Evolutionary conservation across 2,888 invertebrate genomes (phyloP).

Genomic region (Dynastes tityus): DNA sequence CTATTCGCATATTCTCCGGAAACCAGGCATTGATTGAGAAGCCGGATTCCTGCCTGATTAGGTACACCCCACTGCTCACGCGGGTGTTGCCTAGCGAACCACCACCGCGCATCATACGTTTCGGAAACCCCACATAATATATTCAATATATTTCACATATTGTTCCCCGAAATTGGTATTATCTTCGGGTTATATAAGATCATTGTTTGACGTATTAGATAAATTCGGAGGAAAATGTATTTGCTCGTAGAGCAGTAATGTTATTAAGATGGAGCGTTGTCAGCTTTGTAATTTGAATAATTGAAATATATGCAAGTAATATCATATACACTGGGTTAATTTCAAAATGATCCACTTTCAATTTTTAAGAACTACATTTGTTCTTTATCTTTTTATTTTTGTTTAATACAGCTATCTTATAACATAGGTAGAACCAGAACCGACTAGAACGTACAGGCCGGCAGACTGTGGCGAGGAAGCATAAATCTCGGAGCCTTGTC

Average conservation of each 20-base stretch:
- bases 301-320: too few species aligned
- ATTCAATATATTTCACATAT: conserved; percentile 47
- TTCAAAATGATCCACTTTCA: too few species aligned
- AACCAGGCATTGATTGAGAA: conserved; percentile 49
- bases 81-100: conserved; percentile 49
- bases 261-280: neutral
- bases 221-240: conserved; percentile 13
- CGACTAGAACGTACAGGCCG: too few species aligned
- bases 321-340: too few species aligned
- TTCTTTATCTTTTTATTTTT: too few species aligned
- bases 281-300: too few species aligned
- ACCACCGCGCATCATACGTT: conserved; percentile 23
- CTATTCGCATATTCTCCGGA: conserved; percentile 37
- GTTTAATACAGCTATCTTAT: too few species aligned
- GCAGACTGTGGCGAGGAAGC: too few species aligned
- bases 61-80: conserved; percentile 45
- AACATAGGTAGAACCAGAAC: too few species aligned
- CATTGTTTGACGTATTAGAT: conserved; percentile 28
- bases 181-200: conserved; percentile 39
- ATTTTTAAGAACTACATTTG: too few species aligned
- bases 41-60: conserved; percentile 50
- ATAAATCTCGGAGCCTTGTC: too few species aligned
- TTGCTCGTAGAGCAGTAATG: neutral
- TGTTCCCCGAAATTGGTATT: conserved; percentile 36
- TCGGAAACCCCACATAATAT: conserved; percentile 39